phyloP scores from a whole-genome alignment of 2,797 vertebrate species.

The Poeciliopsis paucimaculata region DNA sequence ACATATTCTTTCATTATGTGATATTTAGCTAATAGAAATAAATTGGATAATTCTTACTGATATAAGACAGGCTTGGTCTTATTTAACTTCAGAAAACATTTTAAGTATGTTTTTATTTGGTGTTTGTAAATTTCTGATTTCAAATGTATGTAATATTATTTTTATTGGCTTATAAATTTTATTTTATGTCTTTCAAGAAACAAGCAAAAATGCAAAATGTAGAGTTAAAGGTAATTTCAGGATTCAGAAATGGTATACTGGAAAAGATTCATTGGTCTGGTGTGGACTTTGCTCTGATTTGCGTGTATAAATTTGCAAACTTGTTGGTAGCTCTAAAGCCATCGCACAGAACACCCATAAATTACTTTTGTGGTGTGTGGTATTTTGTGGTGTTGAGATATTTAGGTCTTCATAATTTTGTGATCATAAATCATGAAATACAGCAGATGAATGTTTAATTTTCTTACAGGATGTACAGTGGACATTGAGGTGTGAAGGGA shows the following conservation, averaged over 20 bases:
- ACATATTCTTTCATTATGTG: neutral
- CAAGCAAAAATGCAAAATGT: neutral
- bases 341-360: conserved; percentile 19
- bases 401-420: conserved; percentile 55
- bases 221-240: neutral
- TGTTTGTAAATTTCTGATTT: neutral
- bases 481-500: conserved; percentile 55
- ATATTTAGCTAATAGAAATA: neutral
- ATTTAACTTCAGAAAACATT: neutral
- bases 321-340: neutral
- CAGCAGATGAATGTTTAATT: conserved; percentile 22
- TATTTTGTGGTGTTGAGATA: conserved; percentile 60
- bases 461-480: conserved; percentile 64
- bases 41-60: neutral
- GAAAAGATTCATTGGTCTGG: conserved; percentile 19
- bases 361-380: conserved; percentile 48
- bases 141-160: neutral
- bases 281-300: neutral
- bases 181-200: neutral
- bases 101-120: neutral
- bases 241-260: neutral
- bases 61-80: neutral
- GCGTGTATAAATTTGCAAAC: neutral
- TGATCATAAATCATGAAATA: conserved; percentile 53
- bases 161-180: neutral